phyloP scores from a whole-genome alignment of 2,113 vertebrate genomes.

The Numida meleagris region DNA sequence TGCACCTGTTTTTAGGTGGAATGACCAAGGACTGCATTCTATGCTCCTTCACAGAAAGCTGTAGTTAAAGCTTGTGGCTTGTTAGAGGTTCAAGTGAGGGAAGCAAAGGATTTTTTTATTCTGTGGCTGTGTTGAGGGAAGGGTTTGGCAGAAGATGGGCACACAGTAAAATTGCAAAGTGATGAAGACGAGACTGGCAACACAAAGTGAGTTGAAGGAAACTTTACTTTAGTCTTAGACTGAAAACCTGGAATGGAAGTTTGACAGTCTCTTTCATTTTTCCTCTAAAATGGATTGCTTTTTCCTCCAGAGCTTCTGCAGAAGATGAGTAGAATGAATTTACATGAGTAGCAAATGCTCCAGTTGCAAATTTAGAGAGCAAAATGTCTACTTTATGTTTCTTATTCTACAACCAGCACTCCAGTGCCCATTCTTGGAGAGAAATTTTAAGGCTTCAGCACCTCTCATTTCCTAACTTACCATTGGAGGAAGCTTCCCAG shows the following conservation, averaged over 20 bases:
- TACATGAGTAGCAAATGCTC: not conserved
- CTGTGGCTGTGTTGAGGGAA: not conserved
- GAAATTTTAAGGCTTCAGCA: not conserved
- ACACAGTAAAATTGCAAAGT: not conserved
- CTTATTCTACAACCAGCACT: not conserved
- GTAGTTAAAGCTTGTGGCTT: not conserved
- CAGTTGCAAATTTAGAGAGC: not conserved
- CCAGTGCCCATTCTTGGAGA: not conserved
- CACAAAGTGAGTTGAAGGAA: not conserved
- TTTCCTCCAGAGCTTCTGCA: constrained; percentile 19
- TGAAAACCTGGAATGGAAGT: not conserved
- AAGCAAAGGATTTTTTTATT: not conserved
- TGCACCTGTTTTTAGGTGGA: not conserved
- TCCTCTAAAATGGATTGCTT: not conserved
- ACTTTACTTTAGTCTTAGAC: not conserved
- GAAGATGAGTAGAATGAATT: not conserved
- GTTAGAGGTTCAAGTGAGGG: not conserved
- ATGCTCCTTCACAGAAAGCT: not conserved
- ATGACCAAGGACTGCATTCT: not conserved
- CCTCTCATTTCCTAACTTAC: not conserved
- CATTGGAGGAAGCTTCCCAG: not conserved
- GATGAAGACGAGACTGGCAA: constrained; percentile 1
- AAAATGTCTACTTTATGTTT: constrained; percentile 4
- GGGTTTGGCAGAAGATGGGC: constrained; percentile 1
- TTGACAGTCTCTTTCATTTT: constrained; percentile 25